Base-by-base conservation (phyloP, 2,888 invertebrate genomes). In the Lepidonotus clava region DNA sequence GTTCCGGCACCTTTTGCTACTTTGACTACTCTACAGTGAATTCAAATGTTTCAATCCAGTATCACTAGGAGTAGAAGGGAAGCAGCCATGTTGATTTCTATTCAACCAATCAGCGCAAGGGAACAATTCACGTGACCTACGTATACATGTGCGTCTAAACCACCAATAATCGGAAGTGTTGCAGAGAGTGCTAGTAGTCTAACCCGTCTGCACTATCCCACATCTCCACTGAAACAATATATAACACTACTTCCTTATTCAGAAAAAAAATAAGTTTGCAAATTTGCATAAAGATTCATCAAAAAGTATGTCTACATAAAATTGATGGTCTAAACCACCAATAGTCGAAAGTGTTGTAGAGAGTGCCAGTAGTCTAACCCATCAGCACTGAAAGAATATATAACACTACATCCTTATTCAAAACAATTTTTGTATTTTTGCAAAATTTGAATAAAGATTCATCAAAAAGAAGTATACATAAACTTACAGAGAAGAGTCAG, bases 101-200 rank as follows among this genome's bases (percentile, higher is more conserved):
- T 21, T 38, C 71, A 71, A 71, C 71, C 71, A 71, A 71, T 71
- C 71, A 71, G 71, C 71, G 71, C 71, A 21, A 71, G 71, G 36
- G 36, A 71, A 71, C 38, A 34, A 34, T 11, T 34, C 71, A 71
- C 71, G 71, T 71, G 71, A 71, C 71, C 71, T 71, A 71, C n/a
- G n/a, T n/a, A n/a, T n/a, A n/a, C 71, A 71, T 71, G 71, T 71
- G 71, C 71, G 38, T 34, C 71, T 71, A 38, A 11, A 71, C 71
- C 36, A 36, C 36, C 71, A n/a, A 34, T 61, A 38, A 38, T 36
- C 36, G 71, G 71, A 71, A 38, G 71, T 38, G 38, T 34, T 71
- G 71, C 71, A 2, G 71, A 71, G 38, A 18, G 38, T 14, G 71
- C 71, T 71, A 71, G n/a, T n/a, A n/a, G 36, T 11, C 71, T 36